Evolutionary conservation across 2,888 invertebrate species (phyloP), one percentile per base, ranked within the genome.

Genomic region (Elmis aenea): DNA sequence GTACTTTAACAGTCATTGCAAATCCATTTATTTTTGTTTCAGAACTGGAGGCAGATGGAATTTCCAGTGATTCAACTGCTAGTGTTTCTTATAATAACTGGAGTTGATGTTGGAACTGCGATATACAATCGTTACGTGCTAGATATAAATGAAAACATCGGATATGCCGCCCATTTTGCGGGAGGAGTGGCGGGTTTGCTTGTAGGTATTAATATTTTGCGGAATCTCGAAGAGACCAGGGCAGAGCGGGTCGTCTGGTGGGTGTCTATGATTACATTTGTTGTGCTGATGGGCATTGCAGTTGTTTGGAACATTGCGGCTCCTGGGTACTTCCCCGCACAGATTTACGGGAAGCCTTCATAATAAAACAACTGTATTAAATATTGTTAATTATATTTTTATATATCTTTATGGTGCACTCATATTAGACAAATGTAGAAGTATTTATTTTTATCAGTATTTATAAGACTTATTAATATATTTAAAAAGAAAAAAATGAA

Each of bases 1-100:
- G n/a, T n/a, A n/a, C n/a, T n/a, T n/a, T n/a, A n/a, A n/a, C n/a
- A n/a, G n/a, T n/a, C n/a, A n/a, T n/a, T n/a, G n/a, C n/a, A n/a
- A n/a, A n/a, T n/a, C n/a, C n/a, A n/a, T n/a, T n/a, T n/a, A n/a
- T n/a, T n/a, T n/a, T n/a, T n/a, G n/a, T n/a, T n/a, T n/a, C n/a
- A 92, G 90, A 99, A 99, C 67, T 99, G 93, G 90, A 75, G 78
- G 10, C 92, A 97, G 70, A 97, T 97, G 96, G 89, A 93, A 58
- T 92, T 85, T 62, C 90, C 92, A 1, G 77, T 86, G 47, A 73
- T 88, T 5, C 88, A 96, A 57, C 72, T 96, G 13, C 62, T 87
- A 4, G 78, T 92, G 10, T 88, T 96, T 60, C 52, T 91, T 0
- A 65, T 91, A 3, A 75, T 95, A 47, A 85, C 87, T 3, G 77